Evolutionary conservation across 2,113 vertebrate species (phyloP).

Genomic region (Nothocercus julius): DNA sequence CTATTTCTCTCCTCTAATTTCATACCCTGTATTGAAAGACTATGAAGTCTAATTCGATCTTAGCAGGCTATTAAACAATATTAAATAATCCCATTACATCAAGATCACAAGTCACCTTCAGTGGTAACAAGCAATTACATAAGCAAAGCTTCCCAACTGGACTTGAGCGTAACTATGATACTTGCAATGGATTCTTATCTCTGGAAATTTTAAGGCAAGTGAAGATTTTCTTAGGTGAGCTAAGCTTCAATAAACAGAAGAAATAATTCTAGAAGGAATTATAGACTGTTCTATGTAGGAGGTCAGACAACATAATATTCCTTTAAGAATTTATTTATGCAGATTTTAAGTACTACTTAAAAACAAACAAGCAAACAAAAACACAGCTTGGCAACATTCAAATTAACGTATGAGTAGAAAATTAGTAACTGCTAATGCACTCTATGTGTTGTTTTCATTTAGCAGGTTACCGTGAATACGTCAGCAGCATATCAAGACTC

Average conservation of each 20-base stretch:
- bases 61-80: not conserved
- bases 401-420: not conserved
- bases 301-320: not conserved
- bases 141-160: not conserved
- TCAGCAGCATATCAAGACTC: not conserved
- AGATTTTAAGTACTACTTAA: not conserved
- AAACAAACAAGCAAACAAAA: not conserved
- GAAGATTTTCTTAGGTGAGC: not conserved
- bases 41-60: slow-evolving; percentile 32
- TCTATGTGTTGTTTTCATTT: not conserved
- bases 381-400: not conserved
- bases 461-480: not conserved
- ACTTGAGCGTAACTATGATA: not conserved
- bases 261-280: not conserved
- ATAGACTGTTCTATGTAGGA: not conserved
- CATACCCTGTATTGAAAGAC: not conserved
- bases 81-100: not conserved
- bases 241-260: not conserved
- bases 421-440: not conserved
- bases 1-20: not conserved
- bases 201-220: not conserved
- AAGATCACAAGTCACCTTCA: not conserved
- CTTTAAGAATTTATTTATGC: not conserved
- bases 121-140: not conserved
- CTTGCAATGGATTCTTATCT: not conserved